Conservation (phyloP, 2,797 vertebrate species). For the Sus cebifrons region DNA sequence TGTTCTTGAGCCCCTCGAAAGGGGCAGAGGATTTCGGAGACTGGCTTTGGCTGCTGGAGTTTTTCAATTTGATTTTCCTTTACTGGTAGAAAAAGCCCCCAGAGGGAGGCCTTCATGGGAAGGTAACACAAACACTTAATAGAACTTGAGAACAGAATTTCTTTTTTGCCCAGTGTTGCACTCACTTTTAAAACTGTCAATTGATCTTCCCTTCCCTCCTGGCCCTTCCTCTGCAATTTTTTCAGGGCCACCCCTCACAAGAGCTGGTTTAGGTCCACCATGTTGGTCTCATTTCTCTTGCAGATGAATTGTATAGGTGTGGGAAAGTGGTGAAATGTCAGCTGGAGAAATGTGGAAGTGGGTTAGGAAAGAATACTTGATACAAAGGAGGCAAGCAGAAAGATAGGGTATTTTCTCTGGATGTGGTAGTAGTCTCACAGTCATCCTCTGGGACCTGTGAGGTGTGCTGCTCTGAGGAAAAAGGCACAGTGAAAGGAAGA, state of each 20-base stretch:
- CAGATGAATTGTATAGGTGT: neutral
- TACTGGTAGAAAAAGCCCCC: conserved; percentile 47
- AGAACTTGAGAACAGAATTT: conserved; percentile 48
- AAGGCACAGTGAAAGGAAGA: neutral
- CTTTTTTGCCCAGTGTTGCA: neutral
- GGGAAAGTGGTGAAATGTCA: neutral
- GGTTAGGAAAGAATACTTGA: neutral
- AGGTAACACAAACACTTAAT: conserved; percentile 65
- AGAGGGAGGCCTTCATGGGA: conserved; percentile 45
- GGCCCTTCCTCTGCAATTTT: neutral
- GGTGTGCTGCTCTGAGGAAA: neutral
- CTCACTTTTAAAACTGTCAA: neutral
- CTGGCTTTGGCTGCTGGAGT: conserved; percentile 20
- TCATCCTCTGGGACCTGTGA: neutral
- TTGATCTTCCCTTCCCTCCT: neutral
- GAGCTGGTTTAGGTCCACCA: neutral
- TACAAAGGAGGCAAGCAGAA: neutral
- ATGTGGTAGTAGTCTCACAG: neutral
- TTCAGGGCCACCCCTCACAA: neutral
- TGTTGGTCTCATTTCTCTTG: neutral
- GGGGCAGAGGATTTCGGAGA: conserved; percentile 47
- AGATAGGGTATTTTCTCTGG: neutral
- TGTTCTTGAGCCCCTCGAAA: conserved; percentile 64
- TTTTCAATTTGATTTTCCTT: conserved; percentile 72
- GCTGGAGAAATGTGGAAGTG: neutral